phyloP scores from a whole-genome alignment of 2,888 invertebrate species.

The Andrena haemorrhoa region DNA sequence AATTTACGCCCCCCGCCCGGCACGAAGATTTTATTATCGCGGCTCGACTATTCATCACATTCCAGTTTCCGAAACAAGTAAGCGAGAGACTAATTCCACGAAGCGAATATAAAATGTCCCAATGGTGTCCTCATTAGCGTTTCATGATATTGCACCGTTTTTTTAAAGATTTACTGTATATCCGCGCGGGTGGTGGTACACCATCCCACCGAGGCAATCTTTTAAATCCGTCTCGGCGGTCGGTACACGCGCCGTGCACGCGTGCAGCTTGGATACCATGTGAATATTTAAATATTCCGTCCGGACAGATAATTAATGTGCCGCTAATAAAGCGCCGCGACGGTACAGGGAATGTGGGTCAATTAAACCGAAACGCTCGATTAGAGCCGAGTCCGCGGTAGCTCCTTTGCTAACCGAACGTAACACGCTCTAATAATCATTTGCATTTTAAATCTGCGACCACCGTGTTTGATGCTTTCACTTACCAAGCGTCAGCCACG shows the following conservation, averaged over 20 bases:
- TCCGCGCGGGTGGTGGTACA: slow-evolving; percentile 56
- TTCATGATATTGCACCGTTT: slow-evolving; percentile 73
- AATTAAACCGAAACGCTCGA: slow-evolving; percentile 48
- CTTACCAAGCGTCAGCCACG: not conserved
- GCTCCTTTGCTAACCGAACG: slow-evolving; percentile 16
- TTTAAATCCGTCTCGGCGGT: slow-evolving; percentile 62
- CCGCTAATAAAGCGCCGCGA: slow-evolving; percentile 55
- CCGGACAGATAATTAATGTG: slow-evolving; percentile 63
- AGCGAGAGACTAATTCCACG: slow-evolving; percentile 69
- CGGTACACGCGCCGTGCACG: slow-evolving; percentile 35
- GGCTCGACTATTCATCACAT: slow-evolving; percentile 56
- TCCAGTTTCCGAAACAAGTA: slow-evolving; percentile 60
- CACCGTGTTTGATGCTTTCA: slow-evolving; percentile 31
- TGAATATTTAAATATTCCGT: slow-evolving; percentile 69
- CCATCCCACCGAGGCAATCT: slow-evolving; percentile 56
- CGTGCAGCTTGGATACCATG: slow-evolving; percentile 29
- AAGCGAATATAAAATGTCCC: slow-evolving; percentile 74
- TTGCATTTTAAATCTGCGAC: slow-evolving; percentile 43
- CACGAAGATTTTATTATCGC: slow-evolving; percentile 65
- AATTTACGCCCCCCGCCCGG: slow-evolving; percentile 33
- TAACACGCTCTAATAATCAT: slow-evolving; percentile 43
- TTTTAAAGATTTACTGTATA: slow-evolving; percentile 66
- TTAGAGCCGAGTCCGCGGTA: slow-evolving; percentile 3
- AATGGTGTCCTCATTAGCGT: slow-evolving; percentile 72
- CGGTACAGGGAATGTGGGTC: slow-evolving; percentile 41